Conservation (phyloP, 2,113 vertebrate genomes). For the Cebidichthys violaceus region DNA sequence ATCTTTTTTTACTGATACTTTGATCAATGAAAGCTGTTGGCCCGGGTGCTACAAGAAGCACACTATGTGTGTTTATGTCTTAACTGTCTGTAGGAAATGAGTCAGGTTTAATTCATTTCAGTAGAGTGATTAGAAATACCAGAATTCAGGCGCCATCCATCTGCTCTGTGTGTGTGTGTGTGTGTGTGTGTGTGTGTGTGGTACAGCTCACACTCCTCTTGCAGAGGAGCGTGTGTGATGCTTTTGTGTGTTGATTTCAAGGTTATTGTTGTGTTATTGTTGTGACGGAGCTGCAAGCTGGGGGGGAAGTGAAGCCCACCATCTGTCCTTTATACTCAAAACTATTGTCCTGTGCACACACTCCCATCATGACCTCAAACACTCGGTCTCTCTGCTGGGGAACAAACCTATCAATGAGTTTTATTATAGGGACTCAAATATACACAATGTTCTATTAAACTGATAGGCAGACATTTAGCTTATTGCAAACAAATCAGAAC, state of each 20-base stretch:
- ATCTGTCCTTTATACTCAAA: constrained; percentile 74
- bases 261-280: constrained; percentile 71
- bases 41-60: neutral
- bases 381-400: constrained; percentile 9
- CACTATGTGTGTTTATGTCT: constrained; percentile 1
- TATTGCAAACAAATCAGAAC: neutral
- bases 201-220: constrained; percentile 40
- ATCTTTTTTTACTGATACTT: neutral
- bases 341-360: constrained; percentile 67
- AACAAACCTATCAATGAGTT: constrained; percentile 14
- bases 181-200: constrained; percentile 57
- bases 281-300: constrained; percentile 40
- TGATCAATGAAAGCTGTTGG: neutral
- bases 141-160: constrained; percentile 33
- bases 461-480: neutral
- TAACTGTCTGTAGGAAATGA: neutral
- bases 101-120: constrained; percentile 22
- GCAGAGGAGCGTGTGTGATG: constrained; percentile 50
- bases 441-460: neutral
- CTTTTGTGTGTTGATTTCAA: constrained; percentile 68
- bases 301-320: constrained; percentile 64
- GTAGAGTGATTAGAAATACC: neutral
- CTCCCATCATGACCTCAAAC: constrained; percentile 37
- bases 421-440: neutral
- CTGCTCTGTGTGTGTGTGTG: constrained; percentile 25